phyloP scores from a whole-genome alignment of 2,888 invertebrate species.

The Orgyia antiqua region DNA sequence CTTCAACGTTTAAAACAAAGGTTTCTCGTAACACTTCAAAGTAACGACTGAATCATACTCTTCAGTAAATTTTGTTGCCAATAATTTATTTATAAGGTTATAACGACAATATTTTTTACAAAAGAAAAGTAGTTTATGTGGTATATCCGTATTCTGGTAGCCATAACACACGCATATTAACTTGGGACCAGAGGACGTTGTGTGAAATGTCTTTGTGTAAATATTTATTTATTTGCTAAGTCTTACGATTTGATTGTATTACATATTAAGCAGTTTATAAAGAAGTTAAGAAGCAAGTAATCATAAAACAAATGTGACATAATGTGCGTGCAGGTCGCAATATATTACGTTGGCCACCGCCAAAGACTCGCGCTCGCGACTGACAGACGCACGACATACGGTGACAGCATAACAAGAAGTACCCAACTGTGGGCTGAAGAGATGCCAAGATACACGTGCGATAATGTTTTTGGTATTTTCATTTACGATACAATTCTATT shows the following conservation, averaged over 20 bases:
- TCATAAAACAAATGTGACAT: no score
- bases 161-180: no score
- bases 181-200: no score
- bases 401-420: constrained; percentile 54
- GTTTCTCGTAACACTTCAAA: constrained; percentile 27
- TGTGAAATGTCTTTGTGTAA: no score
- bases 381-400: constrained; percentile 48
- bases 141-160: no score
- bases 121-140: no score
- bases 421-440: constrained; percentile 19
- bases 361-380: constrained; percentile 31
- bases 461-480: constrained; percentile 46
- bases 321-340: constrained; percentile 37
- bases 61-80: constrained; percentile 21
- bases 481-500: constrained; percentile 39
- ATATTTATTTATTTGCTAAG: no score
- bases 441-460: constrained; percentile 60
- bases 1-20: constrained; percentile 25
- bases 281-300: no score
- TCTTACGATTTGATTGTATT: no score
- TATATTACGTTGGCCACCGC: constrained; percentile 49
- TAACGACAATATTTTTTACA: no score
- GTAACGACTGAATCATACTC: constrained; percentile 28
- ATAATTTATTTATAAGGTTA: no score
- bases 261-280: no score